Base-by-base conservation (phyloP, 2,113 vertebrate genomes). In the Menidia beryllina region DNA sequence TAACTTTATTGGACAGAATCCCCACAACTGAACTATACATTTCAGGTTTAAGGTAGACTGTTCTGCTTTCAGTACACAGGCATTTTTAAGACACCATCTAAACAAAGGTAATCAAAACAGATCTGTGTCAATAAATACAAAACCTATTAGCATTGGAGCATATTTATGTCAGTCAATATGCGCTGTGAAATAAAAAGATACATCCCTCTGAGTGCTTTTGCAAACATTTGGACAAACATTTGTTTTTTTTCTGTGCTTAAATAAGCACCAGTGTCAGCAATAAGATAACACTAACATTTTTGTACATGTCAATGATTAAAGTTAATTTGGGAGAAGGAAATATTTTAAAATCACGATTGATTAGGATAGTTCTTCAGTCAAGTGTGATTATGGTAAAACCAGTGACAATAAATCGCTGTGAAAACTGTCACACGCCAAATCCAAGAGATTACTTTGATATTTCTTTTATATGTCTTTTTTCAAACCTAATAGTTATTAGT, bases 291-390 rank as follows among this genome's bases (percentile, higher is more conserved):
- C 30, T 10, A 5, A 34, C 7, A 38, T 7, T 23, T 41, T 34
- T 48, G 53, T 56, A 54, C 23, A 30, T n/a, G 24, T 10, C 17
- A 5, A 27, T 49, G 41, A 39, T 36, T 26, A 23, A 10, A 20
- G 54, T 17, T 23, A 50, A 50, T 24, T 38, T 25, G 34, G 27
- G 30, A 48, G 69, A 74, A 62, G 72, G 50, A 36, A 78, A 54
- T 45, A 25, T 23, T 50, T n/a, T n/a, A n/a, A n/a, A n/a, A n/a
- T n/a, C n/a, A 34, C 23, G 69, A 78, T 51, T 10, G 21, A 60
- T 74, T 52, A 68, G 52, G 51, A 48, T 43, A 73, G 56, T 58
- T 72, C 78, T 54, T 50, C 26, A 25, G 62, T 55, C 43, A 61
- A 61, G 58, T 39, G 19, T 23, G 51, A 52, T 61, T 3, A 13